Base-by-base conservation (phyloP, 2,113 vertebrate species). In the Myotis lucifugus region DNA sequence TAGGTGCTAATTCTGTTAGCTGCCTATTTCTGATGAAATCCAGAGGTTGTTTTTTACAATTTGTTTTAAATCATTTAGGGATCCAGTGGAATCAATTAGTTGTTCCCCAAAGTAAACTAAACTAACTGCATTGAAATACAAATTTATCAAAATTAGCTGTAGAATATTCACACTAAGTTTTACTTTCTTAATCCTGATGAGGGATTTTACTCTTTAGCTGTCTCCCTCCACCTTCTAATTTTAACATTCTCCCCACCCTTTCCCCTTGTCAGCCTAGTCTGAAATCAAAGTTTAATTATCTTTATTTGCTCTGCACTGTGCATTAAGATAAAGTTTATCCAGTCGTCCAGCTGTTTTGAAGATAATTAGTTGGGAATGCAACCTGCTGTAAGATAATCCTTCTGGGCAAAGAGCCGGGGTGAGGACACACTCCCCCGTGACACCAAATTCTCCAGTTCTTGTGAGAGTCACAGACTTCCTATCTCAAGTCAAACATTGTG, bases 301-400 rank as follows among this genome's bases (percentile, higher is more conserved):
- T 85, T 95, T 95, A 93, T 98, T 98, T 98, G 98, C 97, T 98
- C 97, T 73, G 64, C 97, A 88, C 96, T 95, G 93, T 96, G 97
- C 97, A 95, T 97, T 97, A 98, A 97, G 98, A 98, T 98, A 98
- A 90, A 97, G 97, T 98, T 98, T 98, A 98, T 98, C 98, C 98
- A 97, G 96, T 97, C 98, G 98, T 98, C 98, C 98, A 98, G 98
- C 98, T 98, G 97, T 98, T 98, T 98, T 98, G 98, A 97, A 98
- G 98, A 98, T 98, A 98, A 98, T 98, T 98, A 98, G 97, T 97
- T 95, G 96, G 97, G 98, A 98, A 97, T 97, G 98, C 98, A 98
- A 98, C 98, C 97, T 98, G 98, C 97, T 98, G 95, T 98, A 98
- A 98, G 98, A 98, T 98, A 98, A 98, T 98, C 98, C 98, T 98